Evolutionary conservation across 2,888 invertebrate genomes (phyloP), one percentile per base, ranked within the genome.

Genomic region (Graphium colonna): DNA sequence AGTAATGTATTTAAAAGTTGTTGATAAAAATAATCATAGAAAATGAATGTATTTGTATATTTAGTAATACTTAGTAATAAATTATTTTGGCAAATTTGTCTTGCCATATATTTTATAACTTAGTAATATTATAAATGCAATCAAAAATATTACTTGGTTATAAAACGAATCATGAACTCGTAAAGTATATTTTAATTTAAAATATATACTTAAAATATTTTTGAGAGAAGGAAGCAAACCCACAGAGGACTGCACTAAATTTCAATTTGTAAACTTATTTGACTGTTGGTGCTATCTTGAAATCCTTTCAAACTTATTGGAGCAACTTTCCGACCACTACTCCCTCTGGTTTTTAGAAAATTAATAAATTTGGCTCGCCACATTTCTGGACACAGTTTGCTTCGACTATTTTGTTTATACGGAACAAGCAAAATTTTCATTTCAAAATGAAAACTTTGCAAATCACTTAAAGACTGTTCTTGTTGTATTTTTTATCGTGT

Each of bases 261-360:
- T 72, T 71, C 62, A 71, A 71, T 71, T 67, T 69, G 59, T 62
- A 67, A 77, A 75, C 70, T 75, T 75, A 69, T 73, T 73, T 71
- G 67, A 71, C 67, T 67, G 61, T 66, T 65, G 60, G 63, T 68
- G 62, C 65, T 63, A 63, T 67, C 68, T 67, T 64, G 60, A 72
- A 77, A 74, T 73, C 70, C 71, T 74, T 73, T 72, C 65, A 71
- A 75, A 78, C 62, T 75, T 71, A 73, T 74, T 73, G 70, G 69
- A 67, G 68, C 62, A 69, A 68, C 60, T 70, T 59, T 58, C 58
- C 63, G 58, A 59, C 57, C 54, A 65, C 61, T 53, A 65, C 61
- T 65, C 57, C 58, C 59, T 33, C 52, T 45, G 56, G 51, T 58
- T 59, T 51, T 46, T 43, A 55, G 53, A 56, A 21, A 60, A 59